phyloP scores from a whole-genome alignment of 92 coral and sea anemone species.

The Paragorgia papillata region DNA sequence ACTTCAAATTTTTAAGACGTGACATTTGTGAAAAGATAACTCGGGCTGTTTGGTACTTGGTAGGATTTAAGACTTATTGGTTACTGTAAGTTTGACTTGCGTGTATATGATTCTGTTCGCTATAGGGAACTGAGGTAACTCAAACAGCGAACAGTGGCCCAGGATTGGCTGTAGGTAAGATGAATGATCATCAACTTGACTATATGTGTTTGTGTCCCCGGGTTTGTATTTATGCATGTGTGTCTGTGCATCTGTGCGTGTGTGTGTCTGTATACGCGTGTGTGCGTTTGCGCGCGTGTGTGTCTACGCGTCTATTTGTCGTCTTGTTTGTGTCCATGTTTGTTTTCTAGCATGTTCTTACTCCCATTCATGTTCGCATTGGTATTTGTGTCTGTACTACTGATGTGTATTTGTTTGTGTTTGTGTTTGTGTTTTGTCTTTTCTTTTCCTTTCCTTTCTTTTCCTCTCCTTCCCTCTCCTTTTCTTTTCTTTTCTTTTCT shows the following conservation, averaged over 20 bases:
- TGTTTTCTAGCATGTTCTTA: neutral
- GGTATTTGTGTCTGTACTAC: neutral
- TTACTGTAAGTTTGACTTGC: too few relatives aligned
- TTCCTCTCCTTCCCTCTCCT: too few relatives aligned
- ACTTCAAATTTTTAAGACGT: too few relatives aligned
- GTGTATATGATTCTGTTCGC: neutral
- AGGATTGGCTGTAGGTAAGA: slow-evolving; percentile 81
- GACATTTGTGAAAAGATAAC: too few relatives aligned
- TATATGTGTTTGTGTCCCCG: too few relatives aligned
- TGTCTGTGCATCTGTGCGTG: too few relatives aligned
- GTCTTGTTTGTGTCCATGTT: neutral
- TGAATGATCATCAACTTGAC: neutral
- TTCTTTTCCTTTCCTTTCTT: neutral
- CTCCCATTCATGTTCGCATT: neutral
- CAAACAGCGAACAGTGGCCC: slow-evolving; percentile 89
- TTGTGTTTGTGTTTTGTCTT: neutral
- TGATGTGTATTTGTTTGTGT: too few relatives aligned
- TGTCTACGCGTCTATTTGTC: too few relatives aligned
- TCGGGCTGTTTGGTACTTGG: neutral
- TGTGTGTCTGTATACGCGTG: too few relatives aligned
- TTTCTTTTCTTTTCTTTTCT: too few relatives aligned
- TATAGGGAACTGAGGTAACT: slow-evolving; percentile 80
- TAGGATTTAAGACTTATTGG: too few relatives aligned
- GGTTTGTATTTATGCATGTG: neutral
- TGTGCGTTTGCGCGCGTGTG: too few relatives aligned